These are phyloP conservation scores for Rhopalosiphum padi DNA, from an alignment of 1,140 invertebrate genomes.

Conservation along the genomic window DNA sequence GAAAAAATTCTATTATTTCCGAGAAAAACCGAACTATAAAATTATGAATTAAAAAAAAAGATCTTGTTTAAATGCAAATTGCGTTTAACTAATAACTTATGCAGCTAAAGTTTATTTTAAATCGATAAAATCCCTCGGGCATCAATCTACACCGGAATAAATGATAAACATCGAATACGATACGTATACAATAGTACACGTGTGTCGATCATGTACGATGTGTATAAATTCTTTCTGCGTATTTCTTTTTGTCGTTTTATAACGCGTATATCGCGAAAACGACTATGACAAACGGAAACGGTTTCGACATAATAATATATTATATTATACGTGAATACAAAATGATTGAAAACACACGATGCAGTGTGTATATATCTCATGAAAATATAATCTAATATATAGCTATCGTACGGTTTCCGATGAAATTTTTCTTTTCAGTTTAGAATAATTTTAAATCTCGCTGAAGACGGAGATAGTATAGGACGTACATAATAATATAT, in stretches of 20 bases:
- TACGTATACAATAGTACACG: not conserved
- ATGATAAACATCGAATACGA: not conserved
- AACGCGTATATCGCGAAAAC: not conserved
- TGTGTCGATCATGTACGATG: not conserved
- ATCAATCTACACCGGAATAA: not conserved
- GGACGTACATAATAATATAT: not conserved
- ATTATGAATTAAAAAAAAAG: no score
- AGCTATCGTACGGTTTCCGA: not conserved
- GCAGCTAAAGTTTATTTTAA: not conserved
- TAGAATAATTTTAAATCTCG: not conserved
- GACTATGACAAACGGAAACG: not conserved
- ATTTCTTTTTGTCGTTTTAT: not conserved
- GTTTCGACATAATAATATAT: not conserved
- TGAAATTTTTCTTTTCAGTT: not conserved
- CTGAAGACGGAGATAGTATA: not conserved
- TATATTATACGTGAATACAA: not conserved
- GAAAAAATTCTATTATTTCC: not conserved
- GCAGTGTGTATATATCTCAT: not conserved
- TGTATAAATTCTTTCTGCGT: not conserved
- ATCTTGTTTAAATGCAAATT: no score
- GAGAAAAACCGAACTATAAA: not conserved
- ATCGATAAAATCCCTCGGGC: not conserved
- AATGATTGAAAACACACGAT: not conserved
- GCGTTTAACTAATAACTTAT: not conserved
- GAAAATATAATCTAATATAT: not conserved